Evolutionary conservation across 2,888 invertebrate species (phyloP), one percentile per base, ranked within the genome.

Genomic region (Ophion obscuratus): DNA sequence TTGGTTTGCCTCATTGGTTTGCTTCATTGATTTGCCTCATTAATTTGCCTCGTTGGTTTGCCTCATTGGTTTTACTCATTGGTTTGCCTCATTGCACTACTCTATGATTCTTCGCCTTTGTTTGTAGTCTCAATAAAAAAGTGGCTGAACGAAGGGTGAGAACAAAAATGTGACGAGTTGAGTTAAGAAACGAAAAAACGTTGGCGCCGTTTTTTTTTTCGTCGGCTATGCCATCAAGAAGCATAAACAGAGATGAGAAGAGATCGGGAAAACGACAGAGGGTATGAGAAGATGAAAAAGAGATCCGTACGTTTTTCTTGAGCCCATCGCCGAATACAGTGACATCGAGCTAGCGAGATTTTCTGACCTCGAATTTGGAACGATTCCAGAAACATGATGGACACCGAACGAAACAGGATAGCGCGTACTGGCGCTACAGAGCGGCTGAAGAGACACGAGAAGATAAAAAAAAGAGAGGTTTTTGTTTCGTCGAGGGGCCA

Each of bases 331-430:
- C 59, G 31, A 71, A 47, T 66, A 84, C 47, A 17, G 67, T 47
- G 78, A 61, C 70, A 64, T 77, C 62, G 76, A 80, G 70, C 79
- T 78, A 57, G 73, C 80, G 40, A 66, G 73, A 82, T 77, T 71
- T 81, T 85, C 77, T 83, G 83, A 86, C 84, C 82, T 75, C 68
- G 78, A 84, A 87, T 86, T 90, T 90, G 90, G 90, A 90, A 84
- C 75, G 61, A 62, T 84, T 90, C 90, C 90, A 90, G 84, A 88
- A 87, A 83, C 81, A 89, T 89, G 89, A 88, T 87, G 87, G 90
- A 89, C 87, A 84, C 71, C 73, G 83, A 81, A 89, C 89, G 86
- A 90, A 89, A 88, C 89, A 87, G 86, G 82, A 85, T 86, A 86
- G 76, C 77, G 78, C 74, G 53, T 68, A 68, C 67, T 83, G 80